These are phyloP conservation scores for Vollenhovia emeryi DNA, from an alignment of 1,140 invertebrate species.

Conservation along the genomic window DNA sequence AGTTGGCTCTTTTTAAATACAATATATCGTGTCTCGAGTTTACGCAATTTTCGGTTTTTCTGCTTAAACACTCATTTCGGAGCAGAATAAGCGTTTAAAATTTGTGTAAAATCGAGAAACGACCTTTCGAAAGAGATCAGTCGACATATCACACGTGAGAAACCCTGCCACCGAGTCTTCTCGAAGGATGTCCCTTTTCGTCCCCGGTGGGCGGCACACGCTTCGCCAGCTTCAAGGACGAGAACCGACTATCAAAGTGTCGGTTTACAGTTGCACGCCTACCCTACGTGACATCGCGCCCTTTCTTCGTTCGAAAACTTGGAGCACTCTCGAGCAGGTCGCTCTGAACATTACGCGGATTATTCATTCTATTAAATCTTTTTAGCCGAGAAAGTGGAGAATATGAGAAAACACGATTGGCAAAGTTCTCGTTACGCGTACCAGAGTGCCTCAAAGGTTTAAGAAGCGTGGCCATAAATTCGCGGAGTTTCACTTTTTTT, in stretches of 20 bases:
- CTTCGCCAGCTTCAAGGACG: slow-evolving; percentile 61
- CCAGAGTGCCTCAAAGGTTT: background rate
- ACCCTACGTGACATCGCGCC: slow-evolving; percentile 55
- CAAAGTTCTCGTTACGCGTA: slow-evolving; percentile 12
- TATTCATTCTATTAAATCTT: slow-evolving; percentile 35
- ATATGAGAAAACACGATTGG: slow-evolving; percentile 1
- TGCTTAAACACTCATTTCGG: no score
- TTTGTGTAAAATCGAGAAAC: no score
- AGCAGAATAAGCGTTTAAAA: no score
- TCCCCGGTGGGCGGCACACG: slow-evolving; percentile 70
- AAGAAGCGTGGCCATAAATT: slow-evolving; percentile 34
- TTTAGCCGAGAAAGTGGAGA: background rate
- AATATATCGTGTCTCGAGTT: no score
- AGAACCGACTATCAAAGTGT: slow-evolving; percentile 67
- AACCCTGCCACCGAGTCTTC: slow-evolving; percentile 61
- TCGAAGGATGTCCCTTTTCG: slow-evolving; percentile 72
- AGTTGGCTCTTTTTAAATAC: background rate
- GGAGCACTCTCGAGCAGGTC: background rate
- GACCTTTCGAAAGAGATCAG: no score
- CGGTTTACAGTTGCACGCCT: slow-evolving; percentile 68
- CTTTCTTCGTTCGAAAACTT: slow-evolving; percentile 47
- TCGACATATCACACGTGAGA: slow-evolving; percentile 52
- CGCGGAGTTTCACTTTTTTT: slow-evolving; percentile 23
- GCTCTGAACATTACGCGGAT: background rate
- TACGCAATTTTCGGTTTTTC: no score